Evolutionary conservation across 2,888 invertebrate genomes (phyloP).

Genomic region (Leptura quadrifasciata): DNA sequence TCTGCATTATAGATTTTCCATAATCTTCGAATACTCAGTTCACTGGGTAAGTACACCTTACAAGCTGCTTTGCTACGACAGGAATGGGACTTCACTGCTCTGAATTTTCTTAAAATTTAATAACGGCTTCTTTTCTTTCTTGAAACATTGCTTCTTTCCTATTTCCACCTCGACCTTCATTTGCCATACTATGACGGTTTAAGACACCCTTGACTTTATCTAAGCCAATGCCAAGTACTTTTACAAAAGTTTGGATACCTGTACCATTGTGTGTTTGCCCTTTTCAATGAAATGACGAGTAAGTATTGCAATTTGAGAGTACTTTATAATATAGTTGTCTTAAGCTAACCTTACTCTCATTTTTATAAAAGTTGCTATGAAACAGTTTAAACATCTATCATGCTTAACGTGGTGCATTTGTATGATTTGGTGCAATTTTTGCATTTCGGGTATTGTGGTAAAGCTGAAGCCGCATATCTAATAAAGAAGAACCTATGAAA

Average conservation of each 20-base stretch:
- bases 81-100: background rate
- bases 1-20: background rate
- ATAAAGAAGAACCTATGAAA: too few relatives aligned
- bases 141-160: constrained; percentile 6
- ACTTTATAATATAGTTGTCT: too few relatives aligned
- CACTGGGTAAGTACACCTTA: too few relatives aligned
- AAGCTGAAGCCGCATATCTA: too few relatives aligned
- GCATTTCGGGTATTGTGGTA: constrained; percentile 2
- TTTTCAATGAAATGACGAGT: too few relatives aligned
- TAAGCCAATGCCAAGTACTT: constrained; percentile 3
- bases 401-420: constrained; percentile 3
- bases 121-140: background rate
- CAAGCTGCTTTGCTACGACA: too few relatives aligned
- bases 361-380: constrained; percentile 5
- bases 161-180: background rate
- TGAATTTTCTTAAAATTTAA: background rate
- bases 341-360: background rate
- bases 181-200: constrained; percentile 9
- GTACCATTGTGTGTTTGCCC: too few relatives aligned
- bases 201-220: background rate
- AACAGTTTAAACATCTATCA: constrained; percentile 4
- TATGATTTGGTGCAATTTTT: too few relatives aligned
- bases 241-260: too few relatives aligned
- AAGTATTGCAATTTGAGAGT: too few relatives aligned
- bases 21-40: background rate